Evolutionary conservation across 2,113 vertebrate genomes (phyloP).

Genomic region (Salvelinus sp.): DNA sequence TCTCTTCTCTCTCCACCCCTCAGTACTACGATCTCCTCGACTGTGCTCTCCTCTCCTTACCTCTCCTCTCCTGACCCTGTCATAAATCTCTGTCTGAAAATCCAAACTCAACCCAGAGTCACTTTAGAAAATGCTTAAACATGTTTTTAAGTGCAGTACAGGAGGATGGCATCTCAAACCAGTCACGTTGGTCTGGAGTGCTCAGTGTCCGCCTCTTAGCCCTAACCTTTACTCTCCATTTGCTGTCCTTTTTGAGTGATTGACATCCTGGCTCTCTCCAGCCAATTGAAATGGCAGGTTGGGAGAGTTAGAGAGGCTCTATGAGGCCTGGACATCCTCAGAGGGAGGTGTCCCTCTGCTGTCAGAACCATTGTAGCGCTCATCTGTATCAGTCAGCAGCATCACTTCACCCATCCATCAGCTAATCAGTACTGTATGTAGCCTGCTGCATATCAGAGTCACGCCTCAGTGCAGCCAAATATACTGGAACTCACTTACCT

Average conservation of each 20-base stretch:
- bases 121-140: constrained; percentile 7
- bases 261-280: background rate
- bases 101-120: constrained; percentile 10
- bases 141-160: constrained; percentile 2
- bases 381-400: constrained; percentile 59
- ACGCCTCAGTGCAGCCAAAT: constrained; percentile 8
- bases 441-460: constrained; percentile 16
- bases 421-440: constrained; percentile 33
- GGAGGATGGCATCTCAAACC: constrained; percentile 15
- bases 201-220: background rate
- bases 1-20: no score
- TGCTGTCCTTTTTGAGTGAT: background rate
- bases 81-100: constrained; percentile 17
- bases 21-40: no score
- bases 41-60: no score
- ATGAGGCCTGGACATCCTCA: background rate
- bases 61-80: background rate
- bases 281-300: background rate
- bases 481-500: background rate
- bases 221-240: background rate
- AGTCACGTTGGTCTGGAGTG: constrained; percentile 11
- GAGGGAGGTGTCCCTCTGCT: constrained; percentile 13
- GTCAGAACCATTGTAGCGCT: constrained; percentile 49
- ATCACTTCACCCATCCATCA: constrained; percentile 49
- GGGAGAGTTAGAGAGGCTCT: background rate